phyloP scores from a whole-genome alignment of 2,797 vertebrate species.

The Enteromius viviparus region DNA sequence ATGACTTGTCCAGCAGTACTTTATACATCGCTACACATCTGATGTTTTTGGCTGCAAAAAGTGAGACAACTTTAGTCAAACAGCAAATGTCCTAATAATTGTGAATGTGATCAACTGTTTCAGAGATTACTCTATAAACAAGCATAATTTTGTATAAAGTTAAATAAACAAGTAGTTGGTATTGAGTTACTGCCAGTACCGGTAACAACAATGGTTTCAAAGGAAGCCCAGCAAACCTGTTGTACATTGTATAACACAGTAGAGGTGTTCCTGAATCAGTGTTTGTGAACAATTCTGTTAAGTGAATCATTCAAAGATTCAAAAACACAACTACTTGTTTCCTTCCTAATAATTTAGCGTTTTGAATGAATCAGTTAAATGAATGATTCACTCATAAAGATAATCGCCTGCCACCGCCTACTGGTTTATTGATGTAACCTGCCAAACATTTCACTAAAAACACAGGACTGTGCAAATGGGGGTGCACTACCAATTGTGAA shows the following conservation, averaged over 20 bases:
- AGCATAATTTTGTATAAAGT: not conserved
- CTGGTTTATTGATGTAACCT: not conserved
- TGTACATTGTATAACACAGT: not conserved
- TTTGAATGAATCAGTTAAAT: not conserved
- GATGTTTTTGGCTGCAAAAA: not conserved
- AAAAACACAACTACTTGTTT: not conserved
- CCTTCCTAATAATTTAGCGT: not conserved
- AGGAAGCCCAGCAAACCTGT: not conserved
- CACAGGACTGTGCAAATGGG: not conserved
- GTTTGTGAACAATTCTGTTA: not conserved
- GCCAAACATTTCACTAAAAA: not conserved
- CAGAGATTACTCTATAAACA: not conserved
- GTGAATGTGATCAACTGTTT: not conserved
- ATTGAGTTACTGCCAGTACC: not conserved
- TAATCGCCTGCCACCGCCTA: not conserved
- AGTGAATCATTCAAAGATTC: conserved; percentile 3
- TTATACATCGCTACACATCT: not conserved
- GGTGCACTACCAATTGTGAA: not conserved
- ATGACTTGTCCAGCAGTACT: not conserved
- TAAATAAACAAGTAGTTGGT: not conserved
- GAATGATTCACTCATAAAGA: not conserved
- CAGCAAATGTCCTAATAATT: not conserved
- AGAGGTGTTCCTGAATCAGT: not conserved
- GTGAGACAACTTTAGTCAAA: not conserved
- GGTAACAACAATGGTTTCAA: not conserved